Evolutionary conservation across 2,888 invertebrate species (phyloP).

Genomic region (Chydorus sphaericus): DNA sequence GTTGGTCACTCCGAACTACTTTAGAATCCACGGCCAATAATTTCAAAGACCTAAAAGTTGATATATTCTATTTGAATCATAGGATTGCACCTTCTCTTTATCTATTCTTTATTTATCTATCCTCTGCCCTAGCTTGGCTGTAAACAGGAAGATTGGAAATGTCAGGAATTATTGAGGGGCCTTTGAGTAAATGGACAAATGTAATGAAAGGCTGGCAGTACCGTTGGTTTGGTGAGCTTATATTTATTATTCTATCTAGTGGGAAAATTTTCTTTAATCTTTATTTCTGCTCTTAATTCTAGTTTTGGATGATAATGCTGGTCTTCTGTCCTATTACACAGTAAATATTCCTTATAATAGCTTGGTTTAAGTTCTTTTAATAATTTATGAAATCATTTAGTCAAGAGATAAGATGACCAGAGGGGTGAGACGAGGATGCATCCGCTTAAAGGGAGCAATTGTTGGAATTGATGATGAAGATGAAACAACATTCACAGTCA

Average conservation of each 20-base stretch:
- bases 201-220: conserved; percentile 99
- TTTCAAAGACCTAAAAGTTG: no score
- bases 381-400: conserved; percentile 35
- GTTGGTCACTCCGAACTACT: no score
- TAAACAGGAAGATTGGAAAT: no score
- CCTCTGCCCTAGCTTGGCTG: no score
- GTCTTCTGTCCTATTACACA: conserved; percentile 91
- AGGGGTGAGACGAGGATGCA: conserved; percentile 90
- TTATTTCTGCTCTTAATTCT: no score
- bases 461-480: conserved; percentile 99
- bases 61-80: no score
- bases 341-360: conserved; percentile 35
- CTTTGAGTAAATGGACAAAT: conserved; percentile 92
- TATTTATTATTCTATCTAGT: no score
- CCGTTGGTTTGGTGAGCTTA: conserved; percentile 98
- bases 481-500: conserved; percentile 91
- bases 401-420: conserved; percentile 98
- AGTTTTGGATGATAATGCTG: conserved; percentile 93
- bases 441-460: conserved; percentile 88
- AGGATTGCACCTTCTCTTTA: no score
- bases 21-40: no score
- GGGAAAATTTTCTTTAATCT: no score
- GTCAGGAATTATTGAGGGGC: conserved; percentile 59
- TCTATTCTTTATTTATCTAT: no score
- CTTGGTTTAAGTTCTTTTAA: not conserved